These are phyloP conservation scores for Arvicola amphibius DNA, from an alignment of 2,797 vertebrate genomes.

Conservation along the genomic window DNA sequence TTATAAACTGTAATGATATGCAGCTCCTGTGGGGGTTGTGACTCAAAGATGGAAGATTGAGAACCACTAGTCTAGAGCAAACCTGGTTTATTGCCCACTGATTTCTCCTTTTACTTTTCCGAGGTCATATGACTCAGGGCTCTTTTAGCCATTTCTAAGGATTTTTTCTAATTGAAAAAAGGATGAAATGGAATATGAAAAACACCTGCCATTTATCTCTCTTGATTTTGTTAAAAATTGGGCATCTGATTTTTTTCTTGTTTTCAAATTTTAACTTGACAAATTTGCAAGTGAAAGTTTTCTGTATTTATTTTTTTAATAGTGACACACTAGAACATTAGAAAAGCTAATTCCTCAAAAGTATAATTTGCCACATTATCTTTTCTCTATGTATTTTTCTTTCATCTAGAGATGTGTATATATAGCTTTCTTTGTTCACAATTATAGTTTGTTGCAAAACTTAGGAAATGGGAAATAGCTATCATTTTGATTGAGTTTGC, in stretches of 20 bases:
- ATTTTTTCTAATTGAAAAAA: conserved; percentile 15
- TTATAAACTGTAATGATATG: neutral
- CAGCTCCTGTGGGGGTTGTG: too few relatives aligned
- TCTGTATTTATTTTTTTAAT: conserved; percentile 37
- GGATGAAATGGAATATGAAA: neutral
- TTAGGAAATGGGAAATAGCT: neutral
- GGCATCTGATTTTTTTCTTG: neutral
- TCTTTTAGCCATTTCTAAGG: neutral
- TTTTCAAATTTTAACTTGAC: conserved; percentile 43
- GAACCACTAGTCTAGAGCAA: neutral
- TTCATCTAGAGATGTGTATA: neutral
- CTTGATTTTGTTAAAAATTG: neutral
- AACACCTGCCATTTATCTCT: neutral
- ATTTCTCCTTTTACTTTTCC: neutral
- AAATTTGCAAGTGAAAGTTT: conserved; percentile 37
- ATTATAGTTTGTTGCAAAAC: conserved; percentile 12
- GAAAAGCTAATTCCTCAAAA: neutral
- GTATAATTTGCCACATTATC: conserved; percentile 25
- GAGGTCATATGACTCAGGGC: neutral
- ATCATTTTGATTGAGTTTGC: conserved; percentile 13
- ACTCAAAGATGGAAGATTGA: neutral
- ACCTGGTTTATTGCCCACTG: neutral
- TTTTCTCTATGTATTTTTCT: conserved; percentile 40
- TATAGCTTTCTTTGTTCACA: neutral
- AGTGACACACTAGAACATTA: conserved; percentile 18